Base-by-base conservation (phyloP, 2,113 vertebrate genomes). In the Caranx ignobilis region DNA sequence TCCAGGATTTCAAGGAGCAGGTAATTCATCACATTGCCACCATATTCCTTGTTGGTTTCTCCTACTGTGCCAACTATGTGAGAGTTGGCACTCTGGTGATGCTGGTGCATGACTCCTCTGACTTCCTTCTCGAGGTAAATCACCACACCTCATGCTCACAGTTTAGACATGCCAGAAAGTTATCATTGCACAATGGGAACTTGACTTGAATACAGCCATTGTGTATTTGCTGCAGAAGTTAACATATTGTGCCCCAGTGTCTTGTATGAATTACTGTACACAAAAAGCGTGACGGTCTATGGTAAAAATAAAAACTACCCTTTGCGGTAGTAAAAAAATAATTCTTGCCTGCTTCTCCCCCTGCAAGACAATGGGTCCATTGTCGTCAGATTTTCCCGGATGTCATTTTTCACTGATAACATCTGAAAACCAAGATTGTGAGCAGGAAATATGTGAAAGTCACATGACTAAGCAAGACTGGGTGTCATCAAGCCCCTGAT, bases 1-100 rank as follows among this genome's bases (percentile, higher is more conserved):
- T 72, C 32, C 86, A 99, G 98, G 98, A 99, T 82, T 97, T 98
- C 81, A 96, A 94, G 78, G 96, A 97, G 83, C 98, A 99, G 90
- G 94, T 98, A 13, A 62, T 97, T 71, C 97, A 98, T 91, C 97
- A 98, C 48, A 95, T 95, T 11, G 95, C 95, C 76, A 96, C 97
- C 75, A 93, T 99, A 79, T 88, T 94, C 89, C 95, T 99, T 66
- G 95, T 99, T 21, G 69, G 88, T 21, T 98, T 97, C 91, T 99
- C 98, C 0, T 99, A 99, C 91, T 96, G 96, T 50, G 63, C 91
- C 21, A 99, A 99, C 87, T 97, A 95, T 59, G 91, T 98, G 81
- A 96, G 97, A 47, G 94, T 98, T 0, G 98, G 97, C 15, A 96
- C 95, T 0, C 72, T 99, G 80, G 96, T 99, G 84, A 85, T 99